A percentile compares a stretch with the other conserved stretches of the same genome.
These are phyloP conservation scores for Plebejus argus DNA, from an alignment of 2,888 invertebrate species.

Conservation along the genomic window DNA sequence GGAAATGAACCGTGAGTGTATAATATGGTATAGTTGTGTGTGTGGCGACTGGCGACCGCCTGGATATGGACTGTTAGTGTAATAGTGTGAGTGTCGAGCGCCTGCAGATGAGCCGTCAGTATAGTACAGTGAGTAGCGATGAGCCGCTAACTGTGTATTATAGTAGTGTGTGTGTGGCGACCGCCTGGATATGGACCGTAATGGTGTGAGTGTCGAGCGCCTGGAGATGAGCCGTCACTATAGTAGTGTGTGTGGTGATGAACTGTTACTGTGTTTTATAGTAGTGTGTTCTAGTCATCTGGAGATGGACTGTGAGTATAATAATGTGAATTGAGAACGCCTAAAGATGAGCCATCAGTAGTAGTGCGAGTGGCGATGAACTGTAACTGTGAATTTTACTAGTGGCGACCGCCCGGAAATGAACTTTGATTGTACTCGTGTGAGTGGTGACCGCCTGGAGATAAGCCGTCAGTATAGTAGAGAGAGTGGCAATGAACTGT, in stretches of 20 bases:
- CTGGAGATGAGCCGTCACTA: not conserved
- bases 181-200: no score
- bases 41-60: not conserved
- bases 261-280: constrained; percentile 85
- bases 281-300: no score
- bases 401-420: no score
- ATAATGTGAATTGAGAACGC: not conserved
- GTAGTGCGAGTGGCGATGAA: constrained; percentile 83
- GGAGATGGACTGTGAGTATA: no score
- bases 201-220: not conserved
- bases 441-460: not conserved
- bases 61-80: not conserved
- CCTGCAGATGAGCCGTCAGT: not conserved
- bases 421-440: no score
- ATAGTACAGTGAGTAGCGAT: constrained; percentile 79
- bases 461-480: not conserved
- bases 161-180: no score
- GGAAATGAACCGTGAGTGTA: constrained; percentile 89
- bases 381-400: constrained; percentile 81
- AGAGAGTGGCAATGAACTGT: constrained; percentile 87
- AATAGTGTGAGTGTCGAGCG: not conserved
- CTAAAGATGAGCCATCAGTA: not conserved
- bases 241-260: constrained; percentile 81
- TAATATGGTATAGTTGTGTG: not conserved
- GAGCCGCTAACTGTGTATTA: constrained; percentile 84